Conservation (phyloP, 2,888 invertebrate species). For the Tenthredo amoena region DNA sequence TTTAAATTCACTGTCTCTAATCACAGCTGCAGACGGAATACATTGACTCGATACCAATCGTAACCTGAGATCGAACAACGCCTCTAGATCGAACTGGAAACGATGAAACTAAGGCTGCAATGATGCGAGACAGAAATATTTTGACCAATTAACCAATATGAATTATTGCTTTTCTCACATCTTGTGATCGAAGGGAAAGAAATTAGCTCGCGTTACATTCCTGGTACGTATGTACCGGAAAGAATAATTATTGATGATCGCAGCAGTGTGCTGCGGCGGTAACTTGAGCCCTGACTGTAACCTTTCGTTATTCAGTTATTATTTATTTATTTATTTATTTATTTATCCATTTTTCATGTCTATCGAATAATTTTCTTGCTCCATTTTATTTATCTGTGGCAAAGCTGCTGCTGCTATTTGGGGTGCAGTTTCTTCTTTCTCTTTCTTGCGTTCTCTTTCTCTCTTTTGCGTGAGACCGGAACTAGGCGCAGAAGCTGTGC, state of each 20-base stretch:
- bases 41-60: background rate
- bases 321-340: background rate
- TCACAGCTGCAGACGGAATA: background rate
- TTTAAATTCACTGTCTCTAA: background rate
- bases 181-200: background rate
- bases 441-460: background rate
- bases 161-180: too few relatives aligned
- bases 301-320: background rate
- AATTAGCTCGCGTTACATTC: background rate
- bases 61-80: background rate
- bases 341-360: background rate
- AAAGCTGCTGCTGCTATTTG: background rate
- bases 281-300: background rate
- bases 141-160: background rate
- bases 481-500: conserved; percentile 12
- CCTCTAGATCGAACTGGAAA: background rate
- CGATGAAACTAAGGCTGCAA: background rate
- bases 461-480: conserved; percentile 41
- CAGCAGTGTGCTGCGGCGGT: background rate
- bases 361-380: background rate
- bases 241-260: conserved; percentile 21
- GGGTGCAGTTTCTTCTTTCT: background rate
- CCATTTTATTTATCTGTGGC: background rate
- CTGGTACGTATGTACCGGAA: background rate
- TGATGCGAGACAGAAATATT: background rate